Evolutionary conservation across 2,888 invertebrate species (phyloP).

Genomic region (Nowickia ferox): DNA sequence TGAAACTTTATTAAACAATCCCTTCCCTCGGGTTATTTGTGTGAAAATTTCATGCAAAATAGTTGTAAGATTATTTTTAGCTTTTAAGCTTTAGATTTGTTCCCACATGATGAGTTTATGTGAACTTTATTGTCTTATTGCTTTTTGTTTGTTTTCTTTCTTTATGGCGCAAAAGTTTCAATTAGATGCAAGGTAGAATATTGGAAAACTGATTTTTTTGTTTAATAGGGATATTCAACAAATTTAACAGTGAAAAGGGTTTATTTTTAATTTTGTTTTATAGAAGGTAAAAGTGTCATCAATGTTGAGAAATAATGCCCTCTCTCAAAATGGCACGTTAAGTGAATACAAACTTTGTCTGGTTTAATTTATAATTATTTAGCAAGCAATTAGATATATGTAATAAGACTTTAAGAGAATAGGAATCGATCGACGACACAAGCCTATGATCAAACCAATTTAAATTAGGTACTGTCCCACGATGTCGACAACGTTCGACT

Average conservation of each 20-base stretch:
- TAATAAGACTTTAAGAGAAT: too few species aligned
- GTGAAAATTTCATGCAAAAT: conserved; percentile 2
- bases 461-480: too few species aligned
- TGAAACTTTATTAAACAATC: conserved; percentile 1
- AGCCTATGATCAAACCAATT: too few species aligned
- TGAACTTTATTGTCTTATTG: conserved; percentile 19
- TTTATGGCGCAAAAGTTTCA: conserved; percentile 33
- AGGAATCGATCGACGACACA: too few species aligned
- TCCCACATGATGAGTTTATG: conserved; percentile 44
- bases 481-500: too few species aligned
- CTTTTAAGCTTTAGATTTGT: conserved; percentile 14
- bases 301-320: too few species aligned
- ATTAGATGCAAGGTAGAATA: conserved; percentile 36
- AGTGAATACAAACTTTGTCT: too few species aligned
- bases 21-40: conserved; percentile 6
- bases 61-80: conserved; percentile 21
- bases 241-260: neutral
- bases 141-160: neutral
- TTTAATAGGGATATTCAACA: neutral
- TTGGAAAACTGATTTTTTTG: neutral
- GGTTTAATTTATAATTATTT: too few species aligned
- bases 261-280: too few species aligned
- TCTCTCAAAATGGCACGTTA: too few species aligned
- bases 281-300: too few species aligned
- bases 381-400: too few species aligned